Evolutionary conservation across 2,797 vertebrate species (phyloP), one percentile per base, ranked within the genome.

Genomic region (Acanthurus lineatus): DNA sequence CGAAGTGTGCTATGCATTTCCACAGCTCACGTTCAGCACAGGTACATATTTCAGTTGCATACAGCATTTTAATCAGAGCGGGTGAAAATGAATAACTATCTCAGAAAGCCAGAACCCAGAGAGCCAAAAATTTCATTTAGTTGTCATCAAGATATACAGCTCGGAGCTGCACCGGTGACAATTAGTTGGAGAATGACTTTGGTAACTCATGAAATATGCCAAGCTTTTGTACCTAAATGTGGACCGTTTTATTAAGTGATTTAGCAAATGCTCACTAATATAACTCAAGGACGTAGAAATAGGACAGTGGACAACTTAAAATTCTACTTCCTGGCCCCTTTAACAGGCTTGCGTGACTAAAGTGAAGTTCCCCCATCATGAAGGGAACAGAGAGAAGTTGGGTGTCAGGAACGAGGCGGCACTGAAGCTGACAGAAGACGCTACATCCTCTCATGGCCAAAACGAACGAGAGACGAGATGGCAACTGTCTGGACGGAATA

Each of bases 101-200:
- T 84, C 63, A 22, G 51, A 81, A 87, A 79, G 81, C 67, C 76
- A 79, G 25, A 81, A 70, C 67, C 72, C 52, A 68, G 53, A 75
- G 76, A 87, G 85, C 83, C 85, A 88, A 86, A 89, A 81, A 78
- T 89, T 64, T 82, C 86, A 89, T 89, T 87, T 82, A 79, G 63
- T 73, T 67, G 79, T 88, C 81, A 82, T 61, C 19, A 64, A 86
- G 89, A 91, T 84, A 75, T 87, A 88, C 83, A 65, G 78, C 88
- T 66, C 56, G 44, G 73, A 87, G 79, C 72, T 62, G 65, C 79
- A 82, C 68, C 12, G 7, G 62, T 84, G 74, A 88, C 85, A 87
- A 85, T 86, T 90, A 88, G 88, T 83, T 82, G 62, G 44, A 79
- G 60, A 86, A 69, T 87, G 90, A 91, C 88, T 90, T 87, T 88